Evolutionary conservation across 2,113 vertebrate genomes (phyloP).

Genomic region (Vicugna pacos): DNA sequence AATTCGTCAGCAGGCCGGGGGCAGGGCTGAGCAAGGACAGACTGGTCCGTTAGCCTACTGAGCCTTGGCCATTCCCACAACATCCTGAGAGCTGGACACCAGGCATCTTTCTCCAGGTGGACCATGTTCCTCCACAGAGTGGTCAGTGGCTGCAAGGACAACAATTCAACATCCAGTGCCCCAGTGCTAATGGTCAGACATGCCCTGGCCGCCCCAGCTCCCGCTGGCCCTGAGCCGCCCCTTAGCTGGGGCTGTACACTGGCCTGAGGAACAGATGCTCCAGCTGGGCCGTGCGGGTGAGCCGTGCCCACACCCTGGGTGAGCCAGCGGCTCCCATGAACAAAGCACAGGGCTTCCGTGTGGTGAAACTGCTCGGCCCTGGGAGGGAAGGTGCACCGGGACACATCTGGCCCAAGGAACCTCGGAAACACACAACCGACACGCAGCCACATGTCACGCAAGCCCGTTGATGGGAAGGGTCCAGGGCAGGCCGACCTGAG

Average conservation of each 20-base stretch:
- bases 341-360: fast-evolving
- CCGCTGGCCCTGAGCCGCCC: too few species aligned
- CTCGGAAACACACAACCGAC: too few species aligned
- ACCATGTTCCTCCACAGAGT: not conserved
- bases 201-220: too few species aligned
- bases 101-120: not conserved
- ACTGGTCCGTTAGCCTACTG: not conserved
- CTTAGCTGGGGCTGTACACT: not conserved
- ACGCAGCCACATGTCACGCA: not conserved
- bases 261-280: not conserved
- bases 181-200: not conserved
- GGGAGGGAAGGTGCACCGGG: not conserved
- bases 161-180: fast-evolving
- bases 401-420: fast-evolving
- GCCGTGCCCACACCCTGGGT: fast-evolving
- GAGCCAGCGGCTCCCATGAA: not conserved
- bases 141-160: not conserved
- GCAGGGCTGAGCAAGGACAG: not conserved
- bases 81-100: fast-evolving
- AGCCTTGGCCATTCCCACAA: fast-evolving
- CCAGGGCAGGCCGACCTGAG: not conserved
- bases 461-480: not conserved
- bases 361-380: not conserved
- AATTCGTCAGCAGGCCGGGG: not conserved
- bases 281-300: not conserved